Percentiles rank a stretch among this genome's conserved stretches.
Evolutionary conservation across 37 sponge, comb jelly and placozoan species (phyloP).

Genomic region (Tethya wilhelma): DNA sequence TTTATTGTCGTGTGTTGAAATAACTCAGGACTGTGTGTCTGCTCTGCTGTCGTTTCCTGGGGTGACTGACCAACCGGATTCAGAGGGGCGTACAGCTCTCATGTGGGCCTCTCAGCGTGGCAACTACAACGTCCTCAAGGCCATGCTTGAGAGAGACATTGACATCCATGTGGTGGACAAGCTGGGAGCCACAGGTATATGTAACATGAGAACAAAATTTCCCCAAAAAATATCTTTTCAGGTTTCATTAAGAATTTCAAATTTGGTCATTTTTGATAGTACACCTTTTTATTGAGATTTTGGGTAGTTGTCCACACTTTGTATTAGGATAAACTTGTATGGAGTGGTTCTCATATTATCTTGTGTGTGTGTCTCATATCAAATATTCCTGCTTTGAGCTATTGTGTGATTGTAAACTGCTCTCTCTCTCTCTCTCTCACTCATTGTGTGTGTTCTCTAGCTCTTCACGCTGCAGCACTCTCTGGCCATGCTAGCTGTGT

Average conservation of each 20-base stretch:
- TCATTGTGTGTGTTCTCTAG: conserved; percentile 44
- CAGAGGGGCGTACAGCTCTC: conserved; percentile 84
- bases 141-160: conserved; percentile 60
- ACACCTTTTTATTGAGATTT: too few relatives aligned
- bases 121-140: conserved; percentile 60
- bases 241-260: too few relatives aligned
- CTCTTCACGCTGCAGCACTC: conserved; percentile 85
- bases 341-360: too few relatives aligned
- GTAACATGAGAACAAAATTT: too few relatives aligned
- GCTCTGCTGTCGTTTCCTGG: conserved; percentile 44
- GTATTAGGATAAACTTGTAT: too few relatives aligned
- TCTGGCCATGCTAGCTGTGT: conserved; percentile 74
- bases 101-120: conserved; percentile 93
- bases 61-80: conserved; percentile 49
- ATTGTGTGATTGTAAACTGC: background rate
- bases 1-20: conserved; percentile 18
- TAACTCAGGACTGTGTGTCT: conserved; percentile 65
- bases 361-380: too few relatives aligned
- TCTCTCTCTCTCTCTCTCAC: background rate
- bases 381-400: background rate
- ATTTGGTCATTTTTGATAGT: too few relatives aligned
- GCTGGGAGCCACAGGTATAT: conserved; percentile 70
- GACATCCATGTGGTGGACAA: conserved; percentile 61
- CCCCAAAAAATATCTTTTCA: too few relatives aligned
- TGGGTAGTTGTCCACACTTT: too few relatives aligned